A percentile compares a stretch with the other conserved stretches of the same genome.
Conservation (phyloP, 92 coral and sea anemone species). For the Pocillopora grandis region DNA sequence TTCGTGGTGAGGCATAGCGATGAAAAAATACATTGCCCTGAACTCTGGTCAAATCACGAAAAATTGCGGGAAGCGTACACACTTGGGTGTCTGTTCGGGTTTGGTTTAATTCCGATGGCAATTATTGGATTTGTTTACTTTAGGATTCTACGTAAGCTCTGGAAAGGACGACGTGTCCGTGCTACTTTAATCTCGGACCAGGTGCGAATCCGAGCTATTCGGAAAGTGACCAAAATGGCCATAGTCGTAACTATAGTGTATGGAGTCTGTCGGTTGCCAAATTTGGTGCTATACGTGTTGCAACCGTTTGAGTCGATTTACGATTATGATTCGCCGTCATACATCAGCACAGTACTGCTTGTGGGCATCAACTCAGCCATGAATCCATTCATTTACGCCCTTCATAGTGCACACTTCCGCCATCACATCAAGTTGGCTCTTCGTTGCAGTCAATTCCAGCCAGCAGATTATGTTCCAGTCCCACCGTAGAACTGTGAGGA, state of each 20-base stretch:
- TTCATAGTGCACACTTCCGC: conserved; percentile 77
- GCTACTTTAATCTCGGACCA: conserved; percentile 51
- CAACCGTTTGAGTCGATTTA: conserved; percentile 55
- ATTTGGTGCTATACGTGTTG: conserved; percentile 67
- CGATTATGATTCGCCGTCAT: conserved; percentile 44
- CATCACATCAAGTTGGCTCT: conserved; percentile 57
- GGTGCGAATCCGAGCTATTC: conserved; percentile 48
- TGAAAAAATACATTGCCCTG: background rate
- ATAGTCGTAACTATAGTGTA: conserved; percentile 59
- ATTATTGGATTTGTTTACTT: conserved; percentile 63
- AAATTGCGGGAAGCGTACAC: conserved; percentile 55
- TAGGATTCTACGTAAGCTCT: conserved; percentile 56
- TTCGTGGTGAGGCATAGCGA: background rate
- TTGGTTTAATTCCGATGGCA: conserved; percentile 67
- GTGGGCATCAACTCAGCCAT: conserved; percentile 77
- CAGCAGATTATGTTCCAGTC: conserved; percentile 38
- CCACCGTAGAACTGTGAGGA: background rate
- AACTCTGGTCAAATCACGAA: conserved; percentile 7
- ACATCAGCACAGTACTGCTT: conserved; percentile 56
- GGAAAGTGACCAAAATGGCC: conserved; percentile 76
- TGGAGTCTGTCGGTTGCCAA: conserved; percentile 70
- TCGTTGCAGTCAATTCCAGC: conserved; percentile 43
- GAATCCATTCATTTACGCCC: conserved; percentile 82
- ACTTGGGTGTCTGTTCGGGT: conserved; percentile 54
- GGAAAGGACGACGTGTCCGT: conserved; percentile 45